Evolutionary conservation across 2,888 invertebrate species (phyloP).

Genomic region (Frankliniella intonsa): DNA sequence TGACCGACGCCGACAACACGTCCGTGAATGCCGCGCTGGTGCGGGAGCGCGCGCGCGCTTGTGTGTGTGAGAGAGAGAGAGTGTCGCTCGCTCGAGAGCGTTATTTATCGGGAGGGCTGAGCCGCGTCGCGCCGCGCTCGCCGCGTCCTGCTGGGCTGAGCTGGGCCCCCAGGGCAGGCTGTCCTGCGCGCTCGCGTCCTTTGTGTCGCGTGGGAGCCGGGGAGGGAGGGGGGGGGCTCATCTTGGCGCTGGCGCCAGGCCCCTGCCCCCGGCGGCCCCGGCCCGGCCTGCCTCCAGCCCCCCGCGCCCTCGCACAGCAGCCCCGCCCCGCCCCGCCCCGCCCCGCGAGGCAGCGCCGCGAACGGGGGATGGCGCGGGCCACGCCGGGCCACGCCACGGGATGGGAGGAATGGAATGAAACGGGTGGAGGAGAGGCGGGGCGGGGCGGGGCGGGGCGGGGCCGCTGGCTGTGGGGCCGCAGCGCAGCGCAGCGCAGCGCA

Average conservation of each 20-base stretch:
- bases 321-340: not conserved
- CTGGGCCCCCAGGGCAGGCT: too few relatives aligned
- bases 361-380: not conserved
- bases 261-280: too few relatives aligned
- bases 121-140: too few relatives aligned
- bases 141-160: too few relatives aligned
- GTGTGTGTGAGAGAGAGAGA: too few relatives aligned
- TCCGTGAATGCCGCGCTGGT: too few relatives aligned
- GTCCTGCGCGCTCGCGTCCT: not conserved
- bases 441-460: not conserved
- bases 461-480: not conserved
- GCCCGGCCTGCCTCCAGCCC: not conserved
- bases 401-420: not conserved
- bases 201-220: not conserved
- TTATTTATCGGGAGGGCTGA: too few relatives aligned
- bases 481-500: not conserved
- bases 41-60: too few relatives aligned
- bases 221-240: not conserved
- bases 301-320: not conserved
- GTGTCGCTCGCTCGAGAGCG: too few relatives aligned
- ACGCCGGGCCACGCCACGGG: not conserved
- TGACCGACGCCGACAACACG: too few relatives aligned
- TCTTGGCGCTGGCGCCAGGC: slow-evolving; percentile 2
- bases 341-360: not conserved
- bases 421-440: not conserved